These are phyloP conservation scores for Marasmarcha lunaedactyla DNA, from an alignment of 2,888 invertebrate species.

Conservation along the genomic window DNA sequence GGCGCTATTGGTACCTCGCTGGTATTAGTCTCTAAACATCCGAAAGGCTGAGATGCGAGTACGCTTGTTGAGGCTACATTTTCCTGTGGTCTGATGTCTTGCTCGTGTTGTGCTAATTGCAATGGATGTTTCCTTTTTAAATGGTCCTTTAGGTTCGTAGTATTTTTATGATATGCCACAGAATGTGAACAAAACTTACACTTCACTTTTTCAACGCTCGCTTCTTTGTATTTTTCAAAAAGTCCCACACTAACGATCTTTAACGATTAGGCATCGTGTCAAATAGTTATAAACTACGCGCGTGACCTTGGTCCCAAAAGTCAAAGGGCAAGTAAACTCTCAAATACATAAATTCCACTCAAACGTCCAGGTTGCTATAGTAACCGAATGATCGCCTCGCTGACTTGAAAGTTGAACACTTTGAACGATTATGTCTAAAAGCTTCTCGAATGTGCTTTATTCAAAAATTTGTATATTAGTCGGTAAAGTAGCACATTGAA, in stretches of 20 bases:
- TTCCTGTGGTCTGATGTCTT: not conserved
- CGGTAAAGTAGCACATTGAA: no score
- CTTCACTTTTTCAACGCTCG: not conserved
- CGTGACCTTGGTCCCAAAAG: not conserved
- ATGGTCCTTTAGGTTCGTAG: slow-evolving; percentile 1
- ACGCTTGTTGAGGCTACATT: not conserved
- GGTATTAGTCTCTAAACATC: not conserved
- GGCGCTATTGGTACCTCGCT: not conserved
- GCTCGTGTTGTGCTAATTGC: not conserved
- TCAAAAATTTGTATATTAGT: no score
- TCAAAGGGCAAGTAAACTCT: no score
- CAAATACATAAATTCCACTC: no score
- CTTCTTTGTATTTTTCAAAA: slow-evolving; percentile 1
- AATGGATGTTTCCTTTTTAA: slow-evolving; percentile 4
- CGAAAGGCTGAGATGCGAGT: not conserved
- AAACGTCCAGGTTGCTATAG: no score
- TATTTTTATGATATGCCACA: not conserved
- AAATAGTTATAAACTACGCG: not conserved
- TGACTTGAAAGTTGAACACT: no score
- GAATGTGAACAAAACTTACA: not conserved
- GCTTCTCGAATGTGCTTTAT: no score
- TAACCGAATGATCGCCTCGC: no score
- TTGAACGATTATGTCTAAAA: no score
- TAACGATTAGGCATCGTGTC: not conserved
- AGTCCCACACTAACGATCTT: slow-evolving; percentile 1